Evolutionary conservation across 2,888 invertebrate genomes (phyloP).

Genomic region (Aporophyla lueneburgensis): DNA sequence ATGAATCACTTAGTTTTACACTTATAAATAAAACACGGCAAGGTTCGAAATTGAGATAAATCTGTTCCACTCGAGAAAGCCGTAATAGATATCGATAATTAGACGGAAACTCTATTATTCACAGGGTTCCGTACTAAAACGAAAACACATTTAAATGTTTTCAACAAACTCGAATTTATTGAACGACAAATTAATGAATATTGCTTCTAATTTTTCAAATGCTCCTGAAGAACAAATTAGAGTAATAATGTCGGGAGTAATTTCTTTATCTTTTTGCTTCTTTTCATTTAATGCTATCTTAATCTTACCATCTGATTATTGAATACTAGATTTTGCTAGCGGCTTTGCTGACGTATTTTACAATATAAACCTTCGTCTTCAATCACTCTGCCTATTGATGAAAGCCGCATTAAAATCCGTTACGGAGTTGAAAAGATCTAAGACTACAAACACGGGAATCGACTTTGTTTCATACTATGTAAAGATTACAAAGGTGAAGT

Average conservation of each 20-base stretch:
- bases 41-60: constrained; percentile 54
- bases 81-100: constrained; percentile 58
- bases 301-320: neutral
- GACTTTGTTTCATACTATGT: constrained; percentile 4
- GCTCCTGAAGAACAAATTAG: constrained; percentile 42
- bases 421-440: too few relatives aligned
- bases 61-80: constrained; percentile 28
- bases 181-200: constrained; percentile 64
- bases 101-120: constrained; percentile 59
- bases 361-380: too few relatives aligned
- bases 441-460: too few relatives aligned
- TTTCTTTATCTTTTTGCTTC: constrained; percentile 35
- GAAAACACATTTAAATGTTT: constrained; percentile 50
- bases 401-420: too few relatives aligned
- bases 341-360: too few relatives aligned
- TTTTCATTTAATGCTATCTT: constrained; percentile 7
- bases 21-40: constrained; percentile 57
- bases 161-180: constrained; percentile 47
- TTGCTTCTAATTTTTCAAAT: constrained; percentile 56
- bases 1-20: constrained; percentile 63
- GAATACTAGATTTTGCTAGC: too few relatives aligned
- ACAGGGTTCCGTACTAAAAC: constrained; percentile 47
- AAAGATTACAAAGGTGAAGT: neutral
- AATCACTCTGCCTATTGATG: too few relatives aligned
- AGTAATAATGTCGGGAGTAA: constrained; percentile 41